Conservation (phyloP, 1,140 invertebrate genomes). For the Choristoneura fumiferana region DNA sequence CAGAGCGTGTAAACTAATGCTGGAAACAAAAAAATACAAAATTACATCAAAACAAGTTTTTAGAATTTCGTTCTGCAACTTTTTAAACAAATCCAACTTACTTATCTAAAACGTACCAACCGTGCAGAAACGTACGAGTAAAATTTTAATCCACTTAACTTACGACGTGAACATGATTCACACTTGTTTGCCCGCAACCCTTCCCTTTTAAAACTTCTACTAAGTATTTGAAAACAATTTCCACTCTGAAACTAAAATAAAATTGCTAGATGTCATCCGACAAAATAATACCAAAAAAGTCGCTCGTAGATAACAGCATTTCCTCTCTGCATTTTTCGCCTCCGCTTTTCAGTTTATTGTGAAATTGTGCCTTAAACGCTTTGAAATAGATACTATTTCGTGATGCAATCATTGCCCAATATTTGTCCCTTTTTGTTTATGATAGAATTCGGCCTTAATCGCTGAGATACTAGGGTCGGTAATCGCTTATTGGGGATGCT, state of each 20-base stretch:
- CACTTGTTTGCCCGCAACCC: conserved; percentile 9
- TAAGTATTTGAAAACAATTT: conserved; percentile 24
- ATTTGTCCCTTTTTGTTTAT: conserved; percentile 11
- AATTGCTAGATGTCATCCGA: conserved; percentile 20
- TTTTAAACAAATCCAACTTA: background rate
- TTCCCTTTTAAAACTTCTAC: conserved; percentile 16
- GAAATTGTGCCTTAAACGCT: conserved; percentile 25
- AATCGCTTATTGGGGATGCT: conserved; percentile 23
- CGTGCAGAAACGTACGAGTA: background rate
- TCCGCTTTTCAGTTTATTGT: background rate
- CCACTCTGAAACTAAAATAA: conserved; percentile 21
- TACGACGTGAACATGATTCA: conserved; percentile 5
- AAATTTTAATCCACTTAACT: conserved; percentile 14
- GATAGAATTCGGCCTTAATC: conserved; percentile 26
- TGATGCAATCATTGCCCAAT: background rate
- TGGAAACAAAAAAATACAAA: too few relatives aligned
- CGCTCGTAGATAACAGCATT: conserved; percentile 23
- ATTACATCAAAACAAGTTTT: too few relatives aligned
- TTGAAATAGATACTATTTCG: conserved; percentile 23
- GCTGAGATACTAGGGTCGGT: conserved; percentile 23
- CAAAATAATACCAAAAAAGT: conserved; percentile 28
- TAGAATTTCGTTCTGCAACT: too few relatives aligned
- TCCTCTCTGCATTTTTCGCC: conserved; percentile 4
- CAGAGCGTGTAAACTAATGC: too few relatives aligned
- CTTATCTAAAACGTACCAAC: background rate